Evolutionary conservation across 2,888 invertebrate genomes (phyloP), one percentile per base, ranked within the genome.

Genomic region (Ennomos erosarius): DNA sequence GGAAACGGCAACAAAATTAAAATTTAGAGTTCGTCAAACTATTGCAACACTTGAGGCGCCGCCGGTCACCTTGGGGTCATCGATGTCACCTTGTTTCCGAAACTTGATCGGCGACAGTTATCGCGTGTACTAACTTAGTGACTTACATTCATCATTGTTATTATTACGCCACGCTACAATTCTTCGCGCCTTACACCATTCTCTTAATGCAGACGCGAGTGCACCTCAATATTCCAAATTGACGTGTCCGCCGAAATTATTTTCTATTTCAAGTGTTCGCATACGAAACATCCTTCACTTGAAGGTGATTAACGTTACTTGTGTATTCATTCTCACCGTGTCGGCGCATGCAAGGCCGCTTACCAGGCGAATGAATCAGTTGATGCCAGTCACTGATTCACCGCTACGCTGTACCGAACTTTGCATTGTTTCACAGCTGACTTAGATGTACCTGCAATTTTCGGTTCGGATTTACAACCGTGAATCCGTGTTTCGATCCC

Each of bases 81-180:
- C 68, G 73, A 81, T 84, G 90, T 90, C 90, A 90, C 90, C 88
- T 91, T 90, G 85, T 76, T 88, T 81, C 87, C 81, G 80, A 87
- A 87, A 88, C 84, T 85, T 82, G 85, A 88, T 86, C 84, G 82
- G 81, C 85, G 80, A 82, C 84, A 81, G 76, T 85, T 83, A 86
- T 85, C 82, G 79, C 78, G 71, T 78, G 73, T 73, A 73, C 74
- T 73, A 78, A 77, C 77, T 78, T 74, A 72, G 75, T 73, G 78
- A 74, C 76, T 81, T 84, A 82, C 82, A 81, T 84, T 85, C 80
- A 84, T 82, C 77, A 82, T 79, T 80, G 76, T 79, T 76, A 62
- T 68, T 74, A 64, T 57, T 65, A 60, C 59, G 59, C 66, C 68
- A 59, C 53, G 53, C 63, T 67, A 64, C 66, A 63, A 68, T 62